These are phyloP conservation scores for Crocallis elinguaria DNA, from an alignment of 2,888 invertebrate species.

Conservation along the genomic window DNA sequence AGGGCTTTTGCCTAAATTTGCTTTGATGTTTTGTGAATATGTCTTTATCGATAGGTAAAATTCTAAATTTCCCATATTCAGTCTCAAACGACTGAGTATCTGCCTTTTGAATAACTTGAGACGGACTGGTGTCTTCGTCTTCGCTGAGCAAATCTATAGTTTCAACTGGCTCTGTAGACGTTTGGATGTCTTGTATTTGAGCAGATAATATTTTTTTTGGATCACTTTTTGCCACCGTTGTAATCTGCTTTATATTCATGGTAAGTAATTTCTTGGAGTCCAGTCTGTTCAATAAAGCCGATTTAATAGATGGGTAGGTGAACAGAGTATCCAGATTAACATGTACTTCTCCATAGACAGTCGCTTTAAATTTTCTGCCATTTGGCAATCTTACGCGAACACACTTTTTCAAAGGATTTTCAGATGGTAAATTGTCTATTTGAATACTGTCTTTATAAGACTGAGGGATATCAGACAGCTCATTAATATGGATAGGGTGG, in stretches of 20 bases:
- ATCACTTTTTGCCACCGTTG: conserved; percentile 34
- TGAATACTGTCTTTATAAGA: conserved; percentile 46
- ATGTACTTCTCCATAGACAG: conserved; percentile 57
- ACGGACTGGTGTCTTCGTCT: conserved; percentile 54
- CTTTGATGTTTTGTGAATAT: conserved; percentile 56
- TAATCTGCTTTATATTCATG: conserved; percentile 61
- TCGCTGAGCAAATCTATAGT: conserved; percentile 73
- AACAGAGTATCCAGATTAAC: conserved; percentile 60
- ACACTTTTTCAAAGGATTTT: conserved; percentile 50
- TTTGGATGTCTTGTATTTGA: conserved; percentile 45
- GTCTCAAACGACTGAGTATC: conserved; percentile 49
- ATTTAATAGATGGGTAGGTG: conserved; percentile 56
- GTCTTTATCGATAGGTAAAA: conserved; percentile 43
- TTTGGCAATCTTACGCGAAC: conserved; percentile 63
- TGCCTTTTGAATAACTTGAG: neutral
- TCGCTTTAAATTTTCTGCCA: conserved; percentile 65
- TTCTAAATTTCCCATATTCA: conserved; percentile 62
- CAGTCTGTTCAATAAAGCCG: conserved; percentile 50
- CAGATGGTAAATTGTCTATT: conserved; percentile 54
- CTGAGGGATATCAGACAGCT: conserved; percentile 31
- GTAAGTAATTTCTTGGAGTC: conserved; percentile 50
- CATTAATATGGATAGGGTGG: neutral
- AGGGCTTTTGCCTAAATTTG: conserved; percentile 58
- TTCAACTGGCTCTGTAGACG: conserved; percentile 46
- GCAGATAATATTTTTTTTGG: conserved; percentile 43